These are phyloP conservation scores for Drosophila simulans DNA, from an alignment of 1,140 invertebrate species.

Conservation along the genomic window DNA sequence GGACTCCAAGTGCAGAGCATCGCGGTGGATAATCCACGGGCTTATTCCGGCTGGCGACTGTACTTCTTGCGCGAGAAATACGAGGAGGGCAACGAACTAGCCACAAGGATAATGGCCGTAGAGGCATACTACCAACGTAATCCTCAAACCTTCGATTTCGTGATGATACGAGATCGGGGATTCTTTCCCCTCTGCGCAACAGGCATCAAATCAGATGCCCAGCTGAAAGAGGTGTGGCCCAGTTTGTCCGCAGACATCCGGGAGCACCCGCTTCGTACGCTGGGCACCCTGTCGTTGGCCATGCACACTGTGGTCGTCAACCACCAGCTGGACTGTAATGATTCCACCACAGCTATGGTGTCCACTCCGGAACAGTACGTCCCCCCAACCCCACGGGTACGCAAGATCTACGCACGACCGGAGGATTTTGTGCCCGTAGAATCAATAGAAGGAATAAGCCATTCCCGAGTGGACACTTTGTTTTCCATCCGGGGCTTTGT, in stretches of 20 bases:
- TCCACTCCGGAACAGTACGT: slow-evolving; percentile 38
- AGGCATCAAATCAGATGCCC: slow-evolving; percentile 85
- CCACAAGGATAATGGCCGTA: slow-evolving; percentile 84
- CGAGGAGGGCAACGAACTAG: slow-evolving; percentile 74
- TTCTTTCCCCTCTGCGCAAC: slow-evolving; percentile 85
- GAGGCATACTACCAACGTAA: slow-evolving; percentile 79
- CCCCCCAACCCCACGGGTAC: slow-evolving; percentile 23
- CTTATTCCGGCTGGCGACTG: slow-evolving; percentile 87
- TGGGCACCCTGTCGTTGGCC: slow-evolving; percentile 87
- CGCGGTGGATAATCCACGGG: slow-evolving; percentile 58
- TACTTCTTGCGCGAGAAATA: slow-evolving; percentile 87
- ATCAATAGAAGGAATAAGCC: slow-evolving; percentile 38
- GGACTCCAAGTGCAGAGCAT: slow-evolving; percentile 53
- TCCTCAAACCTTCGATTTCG: slow-evolving; percentile 81
- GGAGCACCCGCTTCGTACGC: slow-evolving; percentile 85
- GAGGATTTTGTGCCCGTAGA: slow-evolving; percentile 50
- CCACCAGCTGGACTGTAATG: slow-evolving; percentile 33
- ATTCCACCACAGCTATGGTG: not conserved
- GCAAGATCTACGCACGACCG: slow-evolving; percentile 62
- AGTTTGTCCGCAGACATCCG: slow-evolving; percentile 86
- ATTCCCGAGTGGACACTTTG: slow-evolving; percentile 86
- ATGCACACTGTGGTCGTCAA: slow-evolving; percentile 87
- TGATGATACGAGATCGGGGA: slow-evolving; percentile 84
- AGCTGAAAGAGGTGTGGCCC: slow-evolving; percentile 86
- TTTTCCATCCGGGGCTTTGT: slow-evolving; percentile 92